Conservation (phyloP, 1,140 invertebrate genomes). For the Anadara kagoshimensis region DNA sequence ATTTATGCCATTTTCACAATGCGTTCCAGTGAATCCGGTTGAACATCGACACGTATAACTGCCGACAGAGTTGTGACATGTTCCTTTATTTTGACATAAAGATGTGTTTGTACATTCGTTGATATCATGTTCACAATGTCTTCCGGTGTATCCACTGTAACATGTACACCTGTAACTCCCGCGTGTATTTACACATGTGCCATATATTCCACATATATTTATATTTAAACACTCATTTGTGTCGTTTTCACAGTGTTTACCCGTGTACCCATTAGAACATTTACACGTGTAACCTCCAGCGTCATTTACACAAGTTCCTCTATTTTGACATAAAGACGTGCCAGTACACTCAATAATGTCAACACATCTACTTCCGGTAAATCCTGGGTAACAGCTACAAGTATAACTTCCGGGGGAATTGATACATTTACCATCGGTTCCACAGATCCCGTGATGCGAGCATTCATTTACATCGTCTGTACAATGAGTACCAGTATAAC, state of each 20-base stretch:
- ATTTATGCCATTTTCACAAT: too few relatives aligned
- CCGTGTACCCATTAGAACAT: neutral
- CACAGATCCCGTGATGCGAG: neutral
- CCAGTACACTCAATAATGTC: neutral
- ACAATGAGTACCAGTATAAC: neutral
- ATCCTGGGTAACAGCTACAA: neutral
- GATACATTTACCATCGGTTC: neutral
- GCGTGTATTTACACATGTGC: constrained; percentile 8
- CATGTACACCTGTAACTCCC: constrained; percentile 21
- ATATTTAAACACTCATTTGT: neutral
- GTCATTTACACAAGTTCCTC: neutral
- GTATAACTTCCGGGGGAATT: neutral
- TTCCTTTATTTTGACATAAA: too few relatives aligned
- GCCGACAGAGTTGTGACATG: constrained; percentile 41
- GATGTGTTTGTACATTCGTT: constrained; percentile 28
- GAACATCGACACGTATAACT: constrained; percentile 48
- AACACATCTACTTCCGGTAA: neutral
- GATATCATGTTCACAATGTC: constrained; percentile 29
- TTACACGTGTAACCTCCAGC: neutral
- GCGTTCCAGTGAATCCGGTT: constrained; percentile 13
- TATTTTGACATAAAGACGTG: neutral
- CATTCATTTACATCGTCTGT: neutral
- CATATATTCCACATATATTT: constrained; percentile 5
- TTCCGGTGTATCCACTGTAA: constrained; percentile 16
- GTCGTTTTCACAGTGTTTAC: constrained; percentile 2